These are phyloP conservation scores for Cheilosia variabilis DNA, from an alignment of 2,888 invertebrate genomes.

Conservation along the genomic window DNA sequence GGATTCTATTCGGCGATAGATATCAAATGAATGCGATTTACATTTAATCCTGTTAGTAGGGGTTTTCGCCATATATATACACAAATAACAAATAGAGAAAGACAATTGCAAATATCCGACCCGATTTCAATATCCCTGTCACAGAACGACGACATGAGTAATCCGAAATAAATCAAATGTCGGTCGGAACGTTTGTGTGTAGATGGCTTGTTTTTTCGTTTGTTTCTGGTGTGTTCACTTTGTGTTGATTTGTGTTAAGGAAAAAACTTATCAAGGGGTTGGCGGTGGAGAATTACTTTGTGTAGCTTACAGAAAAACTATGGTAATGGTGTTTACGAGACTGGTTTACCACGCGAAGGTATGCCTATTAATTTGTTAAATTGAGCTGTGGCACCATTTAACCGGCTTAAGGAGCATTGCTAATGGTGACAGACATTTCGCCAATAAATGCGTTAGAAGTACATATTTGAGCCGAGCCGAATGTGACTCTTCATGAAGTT, in stretches of 20 bases:
- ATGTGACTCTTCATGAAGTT: background rate
- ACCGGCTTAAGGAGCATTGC: background rate
- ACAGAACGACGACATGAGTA: conserved; percentile 71
- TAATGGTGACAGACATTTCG: background rate
- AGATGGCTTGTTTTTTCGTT: conserved; percentile 9
- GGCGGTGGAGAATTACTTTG: background rate
- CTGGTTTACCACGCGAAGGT: conserved; percentile 10
- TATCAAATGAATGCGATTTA: conserved; percentile 69
- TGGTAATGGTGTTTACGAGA: conserved; percentile 8
- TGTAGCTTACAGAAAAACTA: background rate
- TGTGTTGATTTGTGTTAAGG: conserved; percentile 38
- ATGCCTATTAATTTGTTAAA: conserved; percentile 2
- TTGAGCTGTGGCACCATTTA: conserved; percentile 10
- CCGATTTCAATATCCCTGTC: conserved; percentile 65
- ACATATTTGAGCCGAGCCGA: too few relatives aligned
- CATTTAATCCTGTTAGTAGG: conserved; percentile 69
- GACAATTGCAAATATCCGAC: conserved; percentile 64
- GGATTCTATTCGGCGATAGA: conserved; percentile 26
- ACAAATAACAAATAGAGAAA: conserved; percentile 57
- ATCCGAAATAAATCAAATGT: conserved; percentile 72
- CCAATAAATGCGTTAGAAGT: too few relatives aligned
- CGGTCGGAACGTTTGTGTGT: conserved; percentile 56
- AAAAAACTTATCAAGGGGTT: background rate
- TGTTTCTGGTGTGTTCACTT: background rate
- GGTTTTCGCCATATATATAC: conserved; percentile 36